phyloP scores from a whole-genome alignment of 2,888 invertebrate species.

The Oeneis ivallda region DNA sequence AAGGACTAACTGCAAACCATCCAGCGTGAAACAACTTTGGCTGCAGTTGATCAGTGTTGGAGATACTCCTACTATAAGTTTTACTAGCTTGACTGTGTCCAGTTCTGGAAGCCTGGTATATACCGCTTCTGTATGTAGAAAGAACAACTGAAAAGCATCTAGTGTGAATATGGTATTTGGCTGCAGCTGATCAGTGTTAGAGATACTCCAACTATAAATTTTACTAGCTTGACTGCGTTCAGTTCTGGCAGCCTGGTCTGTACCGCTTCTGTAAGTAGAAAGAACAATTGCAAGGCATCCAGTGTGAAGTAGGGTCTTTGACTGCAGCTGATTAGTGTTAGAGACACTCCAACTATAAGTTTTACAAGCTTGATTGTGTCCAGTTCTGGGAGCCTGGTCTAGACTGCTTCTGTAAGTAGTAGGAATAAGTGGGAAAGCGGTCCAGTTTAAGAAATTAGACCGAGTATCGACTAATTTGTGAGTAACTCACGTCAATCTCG shows the following conservation, averaged over 20 bases:
- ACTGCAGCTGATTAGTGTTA: not conserved
- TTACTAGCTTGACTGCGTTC: slow-evolving; percentile 66
- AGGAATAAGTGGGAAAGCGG: too few species aligned
- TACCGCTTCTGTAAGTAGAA: slow-evolving; percentile 79
- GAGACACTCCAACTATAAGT: slow-evolving; percentile 73
- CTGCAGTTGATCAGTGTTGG: slow-evolving; percentile 81
- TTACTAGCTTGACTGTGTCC: slow-evolving; percentile 66
- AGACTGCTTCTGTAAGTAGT: not conserved
- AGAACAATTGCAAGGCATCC: slow-evolving; percentile 58
- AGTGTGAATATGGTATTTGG: not conserved
- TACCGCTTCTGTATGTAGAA: slow-evolving; percentile 21
- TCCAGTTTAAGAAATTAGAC: too few species aligned
- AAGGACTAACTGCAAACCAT: slow-evolving; percentile 57
- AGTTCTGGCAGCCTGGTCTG: slow-evolving; percentile 75
- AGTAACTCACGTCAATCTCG: too few species aligned
- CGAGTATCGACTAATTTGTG: too few species aligned
- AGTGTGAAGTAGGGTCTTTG: not conserved
- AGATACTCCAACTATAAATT: slow-evolving; percentile 79
- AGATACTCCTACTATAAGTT: slow-evolving; percentile 79
- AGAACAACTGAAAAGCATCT: not conserved
- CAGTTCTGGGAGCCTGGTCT: slow-evolving; percentile 60
- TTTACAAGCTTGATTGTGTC: slow-evolving; percentile 69
- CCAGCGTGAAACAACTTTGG: not conserved
- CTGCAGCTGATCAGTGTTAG: slow-evolving; percentile 81
- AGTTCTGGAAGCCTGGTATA: slow-evolving; percentile 59